phyloP scores from a whole-genome alignment of 2,888 invertebrate species.

The Pristionchus japonicus region DNA sequence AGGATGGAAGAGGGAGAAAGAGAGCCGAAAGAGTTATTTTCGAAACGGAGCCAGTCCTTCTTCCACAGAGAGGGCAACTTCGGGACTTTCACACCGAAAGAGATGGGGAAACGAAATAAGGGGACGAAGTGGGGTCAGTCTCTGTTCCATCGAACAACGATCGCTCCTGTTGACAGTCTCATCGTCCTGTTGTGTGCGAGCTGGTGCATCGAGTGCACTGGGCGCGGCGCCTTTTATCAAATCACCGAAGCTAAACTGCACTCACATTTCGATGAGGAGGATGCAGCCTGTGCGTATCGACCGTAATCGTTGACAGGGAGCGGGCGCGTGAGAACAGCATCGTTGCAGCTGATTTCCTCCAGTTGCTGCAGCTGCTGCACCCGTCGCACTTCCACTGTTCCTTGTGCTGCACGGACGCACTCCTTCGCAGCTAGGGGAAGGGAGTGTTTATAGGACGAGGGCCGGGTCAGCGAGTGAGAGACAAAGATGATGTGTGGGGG shows the following conservation, averaged over 20 bases:
- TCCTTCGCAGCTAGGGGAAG: not conserved
- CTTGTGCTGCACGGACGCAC: not conserved
- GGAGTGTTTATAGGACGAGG: not conserved
- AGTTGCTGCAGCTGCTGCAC: not conserved
- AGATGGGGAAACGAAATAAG: not conserved
- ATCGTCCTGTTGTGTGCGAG: not conserved
- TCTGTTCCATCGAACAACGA: not conserved
- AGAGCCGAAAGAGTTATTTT: slow-evolving; percentile 25
- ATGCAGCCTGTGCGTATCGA: slow-evolving; percentile 51
- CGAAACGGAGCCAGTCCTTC: not conserved
- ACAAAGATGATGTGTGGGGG: slow-evolving; percentile 30
- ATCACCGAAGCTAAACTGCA: not conserved
- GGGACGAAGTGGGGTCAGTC: not conserved
- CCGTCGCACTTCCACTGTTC: not conserved
- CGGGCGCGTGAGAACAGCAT: slow-evolving; percentile 70
- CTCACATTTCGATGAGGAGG: slow-evolving; percentile 47
- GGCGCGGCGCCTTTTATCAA: not conserved
- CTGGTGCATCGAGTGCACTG: not conserved
- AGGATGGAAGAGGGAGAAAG: not conserved
- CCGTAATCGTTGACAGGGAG: slow-evolving; percentile 63
- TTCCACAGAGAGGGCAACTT: slow-evolving; percentile 8
- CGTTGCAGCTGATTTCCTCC: not conserved
- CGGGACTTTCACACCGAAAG: slow-evolving; percentile 12
- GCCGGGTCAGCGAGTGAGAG: not conserved
- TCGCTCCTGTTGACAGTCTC: not conserved